These are phyloP conservation scores for Alethe diademata DNA, from an alignment of 2,113 vertebrate genomes.

Conservation along the genomic window DNA sequence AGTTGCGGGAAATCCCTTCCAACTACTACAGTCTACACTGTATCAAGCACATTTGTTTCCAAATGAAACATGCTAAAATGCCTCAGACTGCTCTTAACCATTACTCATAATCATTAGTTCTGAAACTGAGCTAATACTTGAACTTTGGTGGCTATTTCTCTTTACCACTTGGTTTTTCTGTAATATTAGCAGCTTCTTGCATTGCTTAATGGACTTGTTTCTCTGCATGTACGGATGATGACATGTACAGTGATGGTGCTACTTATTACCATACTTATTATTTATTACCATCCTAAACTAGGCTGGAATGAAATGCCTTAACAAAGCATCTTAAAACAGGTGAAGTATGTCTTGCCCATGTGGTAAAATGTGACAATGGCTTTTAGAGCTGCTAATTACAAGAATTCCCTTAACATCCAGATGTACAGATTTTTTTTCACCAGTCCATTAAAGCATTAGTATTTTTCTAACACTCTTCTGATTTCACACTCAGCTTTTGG, in stretches of 20 bases:
- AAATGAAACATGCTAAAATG: background rate
- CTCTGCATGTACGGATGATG: accelerated
- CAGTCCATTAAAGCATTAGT: background rate
- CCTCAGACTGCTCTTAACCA: background rate
- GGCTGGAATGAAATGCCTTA: background rate
- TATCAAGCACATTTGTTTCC: background rate
- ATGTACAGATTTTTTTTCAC: background rate
- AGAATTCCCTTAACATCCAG: background rate
- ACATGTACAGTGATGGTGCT: background rate
- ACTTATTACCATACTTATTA: background rate
- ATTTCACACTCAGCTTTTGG: background rate
- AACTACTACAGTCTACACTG: background rate
- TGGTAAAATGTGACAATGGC: background rate
- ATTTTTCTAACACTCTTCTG: background rate
- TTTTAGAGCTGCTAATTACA: background rate
- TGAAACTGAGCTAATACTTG: background rate
- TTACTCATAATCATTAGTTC: background rate
- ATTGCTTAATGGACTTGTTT: background rate
- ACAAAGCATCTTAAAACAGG: background rate
- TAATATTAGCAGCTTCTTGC: background rate
- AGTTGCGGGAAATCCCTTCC: background rate
- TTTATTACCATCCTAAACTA: background rate
- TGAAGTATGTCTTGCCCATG: background rate
- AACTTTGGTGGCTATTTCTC: background rate
- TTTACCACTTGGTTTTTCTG: background rate